Evolutionary conservation across 2,797 vertebrate species (phyloP).

Genomic region (Falco concolor): DNA sequence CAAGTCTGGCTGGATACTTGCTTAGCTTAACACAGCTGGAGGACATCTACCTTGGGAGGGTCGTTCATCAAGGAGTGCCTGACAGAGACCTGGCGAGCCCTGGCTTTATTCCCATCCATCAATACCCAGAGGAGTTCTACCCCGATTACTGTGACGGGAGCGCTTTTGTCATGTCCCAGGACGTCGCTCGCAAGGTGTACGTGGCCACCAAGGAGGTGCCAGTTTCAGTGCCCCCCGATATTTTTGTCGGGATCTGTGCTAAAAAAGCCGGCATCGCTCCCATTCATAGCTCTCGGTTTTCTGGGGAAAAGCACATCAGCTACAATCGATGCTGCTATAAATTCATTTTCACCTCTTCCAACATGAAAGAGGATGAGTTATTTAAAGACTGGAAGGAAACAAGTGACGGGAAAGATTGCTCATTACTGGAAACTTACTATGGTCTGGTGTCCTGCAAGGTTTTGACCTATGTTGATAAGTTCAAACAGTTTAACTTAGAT

Average conservation of each 20-base stretch:
- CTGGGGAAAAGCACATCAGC: conserved; percentile 81
- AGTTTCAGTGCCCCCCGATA: conserved; percentile 69
- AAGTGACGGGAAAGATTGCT: conserved; percentile 69
- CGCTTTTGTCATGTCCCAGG: conserved; percentile 84
- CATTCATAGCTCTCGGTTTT: conserved; percentile 86
- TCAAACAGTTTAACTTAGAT: conserved; percentile 68
- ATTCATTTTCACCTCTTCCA: conserved; percentile 87
- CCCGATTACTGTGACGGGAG: conserved; percentile 85
- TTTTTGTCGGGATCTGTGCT: conserved; percentile 85
- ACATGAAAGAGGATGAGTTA: conserved; percentile 70
- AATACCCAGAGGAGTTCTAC: conserved; percentile 79
- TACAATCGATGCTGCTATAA: conserved; percentile 92
- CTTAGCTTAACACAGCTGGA: conserved; percentile 80
- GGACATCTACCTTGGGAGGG: conserved; percentile 84
- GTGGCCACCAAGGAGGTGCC: conserved; percentile 75
- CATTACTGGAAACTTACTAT: conserved; percentile 84
- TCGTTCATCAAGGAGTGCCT: conserved; percentile 79
- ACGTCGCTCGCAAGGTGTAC: conserved; percentile 85
- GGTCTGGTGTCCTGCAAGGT: conserved; percentile 86
- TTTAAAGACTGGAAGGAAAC: conserved; percentile 81
- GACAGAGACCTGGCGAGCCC: conserved; percentile 76
- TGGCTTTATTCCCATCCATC: conserved; percentile 71
- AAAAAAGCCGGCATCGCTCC: conserved; percentile 79
- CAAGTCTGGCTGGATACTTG: conserved; percentile 79
- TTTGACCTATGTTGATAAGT: conserved; percentile 84